Conservation (phyloP, 2,113 vertebrate species). For the Ailuropoda melanoleuca region DNA sequence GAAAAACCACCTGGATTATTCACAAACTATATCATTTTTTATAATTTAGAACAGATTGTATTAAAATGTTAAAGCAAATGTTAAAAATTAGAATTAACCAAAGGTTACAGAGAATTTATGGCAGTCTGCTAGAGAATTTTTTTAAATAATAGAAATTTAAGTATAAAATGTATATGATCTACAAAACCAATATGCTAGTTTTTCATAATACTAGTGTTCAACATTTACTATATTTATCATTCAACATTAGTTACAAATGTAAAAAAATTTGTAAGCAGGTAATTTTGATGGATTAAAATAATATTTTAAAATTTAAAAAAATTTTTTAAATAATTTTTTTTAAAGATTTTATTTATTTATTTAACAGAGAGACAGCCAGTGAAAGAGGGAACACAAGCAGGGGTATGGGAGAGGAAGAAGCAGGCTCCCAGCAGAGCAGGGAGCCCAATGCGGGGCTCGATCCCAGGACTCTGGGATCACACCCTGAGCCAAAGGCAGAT, state of each 20-base stretch:
- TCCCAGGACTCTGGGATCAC: no score
- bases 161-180: not conserved
- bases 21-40: slow-evolving; percentile 27
- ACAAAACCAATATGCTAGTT: not conserved
- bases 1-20: not conserved
- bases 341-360: no score
- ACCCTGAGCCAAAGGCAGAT: no score
- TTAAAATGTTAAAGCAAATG: slow-evolving; percentile 6
- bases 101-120: not conserved
- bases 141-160: slow-evolving; percentile 39
- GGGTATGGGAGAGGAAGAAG: no score
- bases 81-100: slow-evolving; percentile 48
- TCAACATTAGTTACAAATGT: not conserved
- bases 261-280: not conserved
- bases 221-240: slow-evolving; percentile 19
- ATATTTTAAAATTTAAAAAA: not conserved
- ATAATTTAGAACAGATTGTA: slow-evolving; percentile 21
- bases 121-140: not conserved
- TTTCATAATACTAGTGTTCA: not conserved
- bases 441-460: no score
- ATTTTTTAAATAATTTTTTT: not conserved
- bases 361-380: no score
- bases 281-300: slow-evolving; percentile 23
- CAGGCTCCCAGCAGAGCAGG: no score
- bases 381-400: no score